Conservation (phyloP, 2,113 vertebrate genomes). For the Crocuta crocuta region DNA sequence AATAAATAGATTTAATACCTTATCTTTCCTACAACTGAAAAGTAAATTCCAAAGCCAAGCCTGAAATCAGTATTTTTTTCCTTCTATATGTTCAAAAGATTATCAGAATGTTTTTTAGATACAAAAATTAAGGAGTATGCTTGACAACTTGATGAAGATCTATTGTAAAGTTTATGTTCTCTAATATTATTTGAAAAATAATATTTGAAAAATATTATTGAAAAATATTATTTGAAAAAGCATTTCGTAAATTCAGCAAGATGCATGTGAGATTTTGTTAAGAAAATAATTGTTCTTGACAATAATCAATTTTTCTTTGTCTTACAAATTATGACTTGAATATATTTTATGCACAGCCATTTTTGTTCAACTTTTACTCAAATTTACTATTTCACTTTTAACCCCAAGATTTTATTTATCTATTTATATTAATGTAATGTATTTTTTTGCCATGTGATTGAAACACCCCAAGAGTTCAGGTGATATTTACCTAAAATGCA, state of each 20-base stretch:
- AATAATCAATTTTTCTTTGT: not conserved
- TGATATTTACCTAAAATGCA: not conserved
- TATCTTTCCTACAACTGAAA: slow-evolving; percentile 38
- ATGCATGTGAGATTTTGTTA: not conserved
- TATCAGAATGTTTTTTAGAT: not conserved
- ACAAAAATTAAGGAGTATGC: not conserved
- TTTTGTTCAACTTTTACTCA: slow-evolving; percentile 2
- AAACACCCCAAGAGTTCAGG: not conserved
- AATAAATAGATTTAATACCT: slow-evolving; percentile 71
- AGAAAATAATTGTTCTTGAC: not conserved
- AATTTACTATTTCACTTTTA: not conserved
- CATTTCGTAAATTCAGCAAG: slow-evolving; percentile 37
- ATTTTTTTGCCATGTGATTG: not conserved
- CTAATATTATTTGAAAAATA: slow-evolving; percentile 26
- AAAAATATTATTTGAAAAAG: slow-evolving; percentile 22
- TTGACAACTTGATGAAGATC: not conserved
- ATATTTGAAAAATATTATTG: slow-evolving; percentile 45
- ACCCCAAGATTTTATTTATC: not conserved
- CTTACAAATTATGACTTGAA: not conserved
- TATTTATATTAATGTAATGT: not conserved
- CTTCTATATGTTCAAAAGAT: not conserved
- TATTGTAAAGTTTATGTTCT: not conserved
- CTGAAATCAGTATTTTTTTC: not conserved
- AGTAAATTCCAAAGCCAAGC: not conserved
- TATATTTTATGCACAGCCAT: not conserved